These are phyloP conservation scores for Pandemis corylana DNA, from an alignment of 2,888 invertebrate genomes.

Conservation along the genomic window DNA sequence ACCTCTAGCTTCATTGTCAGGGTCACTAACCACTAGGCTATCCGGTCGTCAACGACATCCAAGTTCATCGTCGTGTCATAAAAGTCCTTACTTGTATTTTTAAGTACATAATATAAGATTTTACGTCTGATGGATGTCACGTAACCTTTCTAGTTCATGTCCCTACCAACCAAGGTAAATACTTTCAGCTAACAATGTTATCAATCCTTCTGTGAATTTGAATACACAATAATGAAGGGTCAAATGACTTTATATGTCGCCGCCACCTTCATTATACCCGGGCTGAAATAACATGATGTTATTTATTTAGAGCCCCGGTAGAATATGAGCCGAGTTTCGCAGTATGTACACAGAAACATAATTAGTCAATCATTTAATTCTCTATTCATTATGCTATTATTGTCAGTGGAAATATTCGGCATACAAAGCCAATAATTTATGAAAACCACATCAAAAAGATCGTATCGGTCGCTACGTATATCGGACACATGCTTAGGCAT, in stretches of 20 bases:
- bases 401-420: background rate
- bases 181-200: constrained; percentile 17
- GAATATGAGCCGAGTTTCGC: constrained; percentile 25
- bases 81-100: too few relatives aligned
- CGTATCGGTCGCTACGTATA: too few relatives aligned
- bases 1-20: too few relatives aligned
- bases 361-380: background rate
- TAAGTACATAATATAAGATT: too few relatives aligned
- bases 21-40: too few relatives aligned
- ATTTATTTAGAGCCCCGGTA: constrained; percentile 26
- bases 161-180: background rate
- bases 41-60: too few relatives aligned
- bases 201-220: constrained; percentile 22
- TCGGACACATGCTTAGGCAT: too few relatives aligned
- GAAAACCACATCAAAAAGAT: too few relatives aligned
- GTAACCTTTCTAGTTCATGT: background rate
- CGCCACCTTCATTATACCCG: constrained; percentile 30
- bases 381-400: background rate
- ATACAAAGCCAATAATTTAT: too few relatives aligned
- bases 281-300: constrained; percentile 31
- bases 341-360: background rate
- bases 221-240: constrained; percentile 36
- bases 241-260: constrained; percentile 23
- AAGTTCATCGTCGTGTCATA: too few relatives aligned
- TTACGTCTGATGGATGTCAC: background rate